phyloP scores from a whole-genome alignment of 2,797 vertebrate species.

The Atherinosoma microstoma region DNA sequence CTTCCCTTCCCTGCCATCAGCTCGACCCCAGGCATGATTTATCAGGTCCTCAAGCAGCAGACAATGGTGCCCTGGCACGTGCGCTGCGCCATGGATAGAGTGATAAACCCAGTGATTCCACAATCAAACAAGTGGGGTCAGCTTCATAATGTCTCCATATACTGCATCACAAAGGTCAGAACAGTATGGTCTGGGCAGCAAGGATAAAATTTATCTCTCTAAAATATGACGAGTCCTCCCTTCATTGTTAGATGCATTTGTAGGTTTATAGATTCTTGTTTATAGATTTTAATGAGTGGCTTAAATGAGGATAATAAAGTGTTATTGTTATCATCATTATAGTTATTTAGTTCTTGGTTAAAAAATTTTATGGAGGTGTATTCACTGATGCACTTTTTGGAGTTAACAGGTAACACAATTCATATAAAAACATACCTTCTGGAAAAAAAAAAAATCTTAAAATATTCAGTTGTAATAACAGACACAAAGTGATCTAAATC shows the following conservation, averaged over 20 bases:
- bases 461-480: background rate
- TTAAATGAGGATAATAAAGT: background rate
- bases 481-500: background rate
- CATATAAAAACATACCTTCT: background rate
- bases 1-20: constrained; percentile 68
- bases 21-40: constrained; percentile 74
- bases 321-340: background rate
- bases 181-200: constrained; percentile 24
- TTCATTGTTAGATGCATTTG: constrained; percentile 12
- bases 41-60: constrained; percentile 71
- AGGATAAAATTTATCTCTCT: constrained; percentile 45
- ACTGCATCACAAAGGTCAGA: constrained; percentile 45
- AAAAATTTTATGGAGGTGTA: background rate
- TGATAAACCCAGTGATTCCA: constrained; percentile 72
- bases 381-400: background rate
- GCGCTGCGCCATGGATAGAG: constrained; percentile 57
- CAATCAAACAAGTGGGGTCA: constrained; percentile 59
- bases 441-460: background rate
- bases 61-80: constrained; percentile 60
- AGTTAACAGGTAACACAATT: background rate
- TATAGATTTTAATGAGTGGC: constrained; percentile 5
- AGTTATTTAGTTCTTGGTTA: background rate
- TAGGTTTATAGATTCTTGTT: constrained; percentile 9
- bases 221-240: constrained; percentile 27
- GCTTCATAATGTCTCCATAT: constrained; percentile 46